A percentile compares a stretch with the other conserved stretches of the same genome.
phyloP scores from a whole-genome alignment of 2,888 invertebrate genomes.

The Ariolimax columbianus region DNA sequence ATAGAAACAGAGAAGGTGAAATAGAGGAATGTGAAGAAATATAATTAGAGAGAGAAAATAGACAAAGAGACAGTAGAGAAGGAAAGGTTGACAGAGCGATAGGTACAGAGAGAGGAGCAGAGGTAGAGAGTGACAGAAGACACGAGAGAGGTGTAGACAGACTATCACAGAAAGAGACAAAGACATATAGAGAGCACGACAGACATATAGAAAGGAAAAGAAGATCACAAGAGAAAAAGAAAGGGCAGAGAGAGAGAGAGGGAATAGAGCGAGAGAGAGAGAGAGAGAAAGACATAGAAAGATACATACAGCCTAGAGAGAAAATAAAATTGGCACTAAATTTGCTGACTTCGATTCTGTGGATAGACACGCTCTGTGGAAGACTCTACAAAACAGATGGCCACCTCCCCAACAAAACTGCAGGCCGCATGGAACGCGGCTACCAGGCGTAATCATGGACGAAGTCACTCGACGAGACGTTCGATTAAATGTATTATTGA shows the following conservation, averaged over 20 bases:
- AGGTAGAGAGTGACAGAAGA: background rate
- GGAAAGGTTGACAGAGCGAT: background rate
- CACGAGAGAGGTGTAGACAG: background rate
- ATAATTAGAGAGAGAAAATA: conserved; percentile 1
- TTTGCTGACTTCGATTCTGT: too few relatives aligned
- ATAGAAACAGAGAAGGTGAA: background rate
- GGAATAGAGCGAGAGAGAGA: background rate
- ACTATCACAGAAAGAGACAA: background rate
- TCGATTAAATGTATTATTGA: too few relatives aligned
- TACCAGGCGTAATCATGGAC: too few relatives aligned
- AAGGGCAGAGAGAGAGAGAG: background rate
- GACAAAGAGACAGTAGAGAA: conserved; percentile 5
- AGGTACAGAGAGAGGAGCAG: background rate
- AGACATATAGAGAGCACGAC: conserved; percentile 6
- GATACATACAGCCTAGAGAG: too few relatives aligned
- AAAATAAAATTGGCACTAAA: too few relatives aligned
- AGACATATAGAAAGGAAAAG: background rate
- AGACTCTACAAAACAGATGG: too few relatives aligned
- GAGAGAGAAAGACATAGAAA: background rate
- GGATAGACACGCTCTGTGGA: too few relatives aligned
- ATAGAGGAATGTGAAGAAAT: background rate
- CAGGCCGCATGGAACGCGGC: too few relatives aligned
- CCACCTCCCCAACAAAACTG: too few relatives aligned
- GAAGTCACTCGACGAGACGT: too few relatives aligned
- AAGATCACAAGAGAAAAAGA: background rate